phyloP scores from a whole-genome alignment of 2,888 invertebrate genomes.

The Caenorhabditis sp. region DNA sequence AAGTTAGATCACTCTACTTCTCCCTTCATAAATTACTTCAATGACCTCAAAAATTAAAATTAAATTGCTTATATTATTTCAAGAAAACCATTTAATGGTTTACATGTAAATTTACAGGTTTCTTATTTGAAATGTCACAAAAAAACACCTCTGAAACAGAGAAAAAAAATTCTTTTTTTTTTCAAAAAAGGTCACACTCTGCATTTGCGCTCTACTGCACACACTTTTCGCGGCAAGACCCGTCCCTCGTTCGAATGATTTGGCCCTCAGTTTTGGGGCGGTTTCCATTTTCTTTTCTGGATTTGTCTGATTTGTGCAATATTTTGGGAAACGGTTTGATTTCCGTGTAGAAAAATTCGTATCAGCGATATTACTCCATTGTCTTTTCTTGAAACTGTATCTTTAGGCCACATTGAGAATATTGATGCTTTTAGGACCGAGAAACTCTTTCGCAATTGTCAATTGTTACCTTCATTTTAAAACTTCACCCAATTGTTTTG shows the following conservation, averaged over 20 bases:
- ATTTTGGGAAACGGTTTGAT: neutral
- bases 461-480: neutral
- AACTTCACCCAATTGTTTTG: neutral
- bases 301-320: neutral
- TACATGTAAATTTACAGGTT: no score
- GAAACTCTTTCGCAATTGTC: neutral
- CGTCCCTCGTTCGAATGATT: constrained; percentile 50
- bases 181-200: neutral
- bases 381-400: no score
- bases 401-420: neutral
- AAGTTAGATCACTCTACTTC: no score
- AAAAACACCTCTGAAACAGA: no score
- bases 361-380: no score
- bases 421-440: constrained; percentile 46
- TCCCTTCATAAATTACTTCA: no score
- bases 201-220: constrained; percentile 56
- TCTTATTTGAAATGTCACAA: no score
- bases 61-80: no score
- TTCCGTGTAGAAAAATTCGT: neutral
- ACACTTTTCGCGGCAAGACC: constrained; percentile 61
- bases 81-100: no score
- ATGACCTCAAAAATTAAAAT: no score
- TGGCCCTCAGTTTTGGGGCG: constrained; percentile 63
- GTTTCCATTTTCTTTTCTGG: constrained; percentile 44
- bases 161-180: neutral